Evolutionary conservation across 2,113 vertebrate species (phyloP), one percentile per base, ranked within the genome.

Genomic region (Xenotilapia leptura): DNA sequence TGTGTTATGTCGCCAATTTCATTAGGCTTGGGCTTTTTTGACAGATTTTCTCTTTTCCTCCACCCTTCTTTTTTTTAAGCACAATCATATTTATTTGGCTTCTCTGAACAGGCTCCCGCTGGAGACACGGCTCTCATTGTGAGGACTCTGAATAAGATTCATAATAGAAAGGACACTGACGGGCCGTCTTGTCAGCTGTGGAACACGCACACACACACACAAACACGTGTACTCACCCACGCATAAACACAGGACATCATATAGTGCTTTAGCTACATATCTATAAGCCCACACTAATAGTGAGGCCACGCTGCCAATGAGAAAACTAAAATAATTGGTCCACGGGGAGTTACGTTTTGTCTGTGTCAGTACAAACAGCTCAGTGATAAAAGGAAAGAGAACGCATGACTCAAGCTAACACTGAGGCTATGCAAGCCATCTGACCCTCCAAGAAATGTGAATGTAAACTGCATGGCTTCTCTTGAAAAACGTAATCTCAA

Each of bases 321-420:
- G 81, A 90, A 92, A 83, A 85, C 89, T 84, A 19, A 93, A 94
- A 95, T 96, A 96, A 96, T 95, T 95, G 94, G 95, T 93, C 95
- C 73, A 4, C 4, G 10, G 96, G 93, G 95, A 94, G 73, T 79
- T 81, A 42, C 31, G 11, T 90, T 95, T 94, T 88, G 88, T 94
- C 89, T 83, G 38, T 87, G 90, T 95, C 92, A 88, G 94, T 91
- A 87, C 77, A 94, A 94, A 92, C 88, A 82, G 79, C 85, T 53
- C 65, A n/a, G 91, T 79, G 89, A 92, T 94, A 92, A 94, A 92
- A 95, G 90, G 83, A 42, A 68, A 75, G 21, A 83, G 87, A 68
- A 91, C n/a, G 89, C 86, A 80, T 83, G 33, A 92, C 92, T 94
- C 85, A 89, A 87, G 91, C 85, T 88, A 90, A 92, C 87, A 75